These are phyloP conservation scores for Neodiprion fabricii DNA, from an alignment of 1,140 invertebrate genomes.

Conservation along the genomic window DNA sequence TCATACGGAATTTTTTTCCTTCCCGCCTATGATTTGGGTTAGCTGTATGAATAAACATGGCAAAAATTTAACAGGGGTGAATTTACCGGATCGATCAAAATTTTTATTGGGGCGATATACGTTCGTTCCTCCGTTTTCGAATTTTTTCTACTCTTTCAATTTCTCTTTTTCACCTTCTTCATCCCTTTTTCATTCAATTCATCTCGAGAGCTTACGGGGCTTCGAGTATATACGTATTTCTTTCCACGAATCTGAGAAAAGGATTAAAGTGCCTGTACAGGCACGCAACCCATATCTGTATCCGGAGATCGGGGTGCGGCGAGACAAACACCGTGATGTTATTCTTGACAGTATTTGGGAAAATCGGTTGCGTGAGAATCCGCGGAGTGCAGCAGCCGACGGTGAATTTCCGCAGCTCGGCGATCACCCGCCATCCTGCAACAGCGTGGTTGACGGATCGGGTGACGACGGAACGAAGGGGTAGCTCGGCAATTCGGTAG, in stretches of 20 bases:
- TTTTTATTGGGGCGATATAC: neutral
- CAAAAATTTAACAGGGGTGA: neutral
- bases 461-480: slow-evolving; percentile 59
- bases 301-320: neutral
- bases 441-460: slow-evolving; percentile 57
- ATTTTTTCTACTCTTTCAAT: too few relatives aligned
- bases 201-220: neutral
- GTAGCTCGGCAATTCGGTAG: slow-evolving; percentile 36
- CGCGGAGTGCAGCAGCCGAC: neutral
- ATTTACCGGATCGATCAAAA: slow-evolving; percentile 2
- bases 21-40: neutral
- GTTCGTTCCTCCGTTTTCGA: neutral
- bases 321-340: neutral
- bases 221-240: slow-evolving; percentile 4
- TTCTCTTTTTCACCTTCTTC: neutral
- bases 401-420: neutral
- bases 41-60: slow-evolving; percentile 2
- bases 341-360: neutral
- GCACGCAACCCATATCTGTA: neutral
- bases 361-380: slow-evolving; percentile 27
- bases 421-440: slow-evolving; percentile 26
- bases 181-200: neutral
- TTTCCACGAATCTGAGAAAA: slow-evolving; percentile 26
- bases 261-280: slow-evolving; percentile 22
- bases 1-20: neutral